Base-by-base conservation (phyloP, 2,888 invertebrate species). In the Parnassius apollo region DNA sequence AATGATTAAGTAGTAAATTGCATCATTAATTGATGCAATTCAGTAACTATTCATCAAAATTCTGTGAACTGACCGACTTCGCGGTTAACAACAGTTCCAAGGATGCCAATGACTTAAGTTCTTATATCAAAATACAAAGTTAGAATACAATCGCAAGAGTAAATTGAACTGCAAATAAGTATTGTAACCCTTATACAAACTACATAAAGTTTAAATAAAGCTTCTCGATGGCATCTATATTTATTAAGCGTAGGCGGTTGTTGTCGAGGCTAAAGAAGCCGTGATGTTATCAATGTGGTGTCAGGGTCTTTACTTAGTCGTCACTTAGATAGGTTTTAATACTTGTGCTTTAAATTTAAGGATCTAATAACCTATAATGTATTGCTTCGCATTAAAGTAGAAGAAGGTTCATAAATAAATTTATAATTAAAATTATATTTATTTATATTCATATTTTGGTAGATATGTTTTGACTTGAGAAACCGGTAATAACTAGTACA, bases 281-380 rank as follows among this genome's bases (percentile, higher is more conserved):
- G 77, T 84, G 84, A 84, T 83, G 82, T 84, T 84, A 84, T 82
- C 66, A 62, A 63, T 64, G 66, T 68, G 72, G 68, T 79, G 81
- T 81, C 84, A 81, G 77, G 83, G 84, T 62, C 80, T 80, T 77
- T 70, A 75, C 80, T 81, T 78, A 75, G 75, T 69, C 67, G 68
- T 66, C 71, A 72, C 76, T 76, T 75, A 71, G 57, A 60, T 67
- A 59, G 63, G 44, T 67, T 73, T 72, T 48, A 12, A 13, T 35
- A 4, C 35, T 35, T 35, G 7, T n/a, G 4, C 49, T 49, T 13
- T 8, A 8, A 13, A 1, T 48, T n/a, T 48, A 48, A n/a, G 48
- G 48, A 48, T 48, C 48, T 10, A 3, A n/a, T 0, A 18, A 35
- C 35, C 35, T 35, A 35, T 35, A 25, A 7, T 35, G 35, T 35